Conservation (phyloP, 2,888 invertebrate genomes). For the Drosophila paracracens region DNA sequence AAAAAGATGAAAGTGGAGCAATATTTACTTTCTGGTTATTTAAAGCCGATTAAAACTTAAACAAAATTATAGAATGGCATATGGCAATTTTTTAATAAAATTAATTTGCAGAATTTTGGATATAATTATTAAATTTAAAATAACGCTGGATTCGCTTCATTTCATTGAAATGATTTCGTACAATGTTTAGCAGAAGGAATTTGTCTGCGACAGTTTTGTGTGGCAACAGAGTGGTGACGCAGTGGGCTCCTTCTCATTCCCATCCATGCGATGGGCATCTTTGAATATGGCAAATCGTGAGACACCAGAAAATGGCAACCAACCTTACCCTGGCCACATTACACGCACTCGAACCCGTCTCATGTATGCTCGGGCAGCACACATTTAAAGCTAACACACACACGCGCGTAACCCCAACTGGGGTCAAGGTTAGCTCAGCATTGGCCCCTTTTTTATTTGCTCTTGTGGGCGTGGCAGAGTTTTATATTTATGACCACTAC, state of each 20-base stretch:
- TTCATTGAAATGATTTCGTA: neutral
- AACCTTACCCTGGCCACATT: conserved; percentile 24
- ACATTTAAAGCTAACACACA: neutral
- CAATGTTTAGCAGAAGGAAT: neutral
- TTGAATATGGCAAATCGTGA: conserved; percentile 67
- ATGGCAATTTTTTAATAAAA: neutral
- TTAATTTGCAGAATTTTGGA: neutral
- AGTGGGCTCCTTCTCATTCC: neutral
- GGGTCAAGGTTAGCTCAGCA: conserved; percentile 52
- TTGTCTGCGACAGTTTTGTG: neutral
- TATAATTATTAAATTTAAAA: neutral
- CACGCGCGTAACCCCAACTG: conserved; percentile 33
- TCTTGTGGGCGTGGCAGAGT: conserved; percentile 49
- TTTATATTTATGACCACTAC: conserved; percentile 76
- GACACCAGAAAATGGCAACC: conserved; percentile 36
- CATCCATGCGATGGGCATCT: conserved; percentile 28
- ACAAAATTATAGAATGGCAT: no score
- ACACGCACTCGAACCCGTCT: neutral
- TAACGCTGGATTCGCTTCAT: neutral
- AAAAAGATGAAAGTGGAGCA: neutral
- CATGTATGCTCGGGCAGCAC: neutral
- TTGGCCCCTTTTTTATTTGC: conserved; percentile 25
- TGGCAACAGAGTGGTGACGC: neutral
- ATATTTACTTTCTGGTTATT: neutral
- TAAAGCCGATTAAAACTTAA: neutral